Evolutionary conservation across 2,113 vertebrate genomes (phyloP), one percentile per base, ranked within the genome.

Genomic region (Otis tarda): DNA sequence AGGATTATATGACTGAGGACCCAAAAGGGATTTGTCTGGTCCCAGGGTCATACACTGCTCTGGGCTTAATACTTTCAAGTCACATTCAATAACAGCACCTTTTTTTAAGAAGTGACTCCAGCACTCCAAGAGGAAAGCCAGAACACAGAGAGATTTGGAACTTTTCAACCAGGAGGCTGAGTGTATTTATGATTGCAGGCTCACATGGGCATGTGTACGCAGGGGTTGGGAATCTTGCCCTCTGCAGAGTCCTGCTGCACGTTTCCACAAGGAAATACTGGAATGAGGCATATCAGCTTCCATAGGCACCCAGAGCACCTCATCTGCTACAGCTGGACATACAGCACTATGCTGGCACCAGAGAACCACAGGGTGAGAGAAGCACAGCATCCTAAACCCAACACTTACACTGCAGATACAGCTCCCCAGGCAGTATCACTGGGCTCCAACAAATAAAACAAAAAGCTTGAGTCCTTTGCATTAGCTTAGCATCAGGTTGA

Each of bases 131-230:
- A 67, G 12, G 7, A 93, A 37, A 27, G 6, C 11, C 30, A 55
- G 21, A 59, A 83, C 41, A 19, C 10, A 70, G 33, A 71, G 33
- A 5, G 24, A 64, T 33, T 20, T 53, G 3, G 23, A 53, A 14
- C 19, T 77, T 83, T 88, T 65, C 50, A 83, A 30, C 3, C 22
- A 45, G 17, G n/a, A 73, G 13, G 4, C 25, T 35, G 16, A 65
- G 4, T 1, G 3, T 6, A 60, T 31, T 88, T 53, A 14, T 10
- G 9, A 83, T 4, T 52, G 7, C 68, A 92, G 37, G 6, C 10
- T 84, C 2, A 3, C 45, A 53, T 1, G 2, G 17, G 6, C 22
- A 25, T 3, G 13, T 39, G 49, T 7, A n/a, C 33, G 18, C 8
- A 15, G 0, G 10, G 17, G 31, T 18, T 41, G 13, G 22, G 19